phyloP scores from a whole-genome alignment of 2,113 vertebrate genomes.

The Pyrgilauda ruficollis region DNA sequence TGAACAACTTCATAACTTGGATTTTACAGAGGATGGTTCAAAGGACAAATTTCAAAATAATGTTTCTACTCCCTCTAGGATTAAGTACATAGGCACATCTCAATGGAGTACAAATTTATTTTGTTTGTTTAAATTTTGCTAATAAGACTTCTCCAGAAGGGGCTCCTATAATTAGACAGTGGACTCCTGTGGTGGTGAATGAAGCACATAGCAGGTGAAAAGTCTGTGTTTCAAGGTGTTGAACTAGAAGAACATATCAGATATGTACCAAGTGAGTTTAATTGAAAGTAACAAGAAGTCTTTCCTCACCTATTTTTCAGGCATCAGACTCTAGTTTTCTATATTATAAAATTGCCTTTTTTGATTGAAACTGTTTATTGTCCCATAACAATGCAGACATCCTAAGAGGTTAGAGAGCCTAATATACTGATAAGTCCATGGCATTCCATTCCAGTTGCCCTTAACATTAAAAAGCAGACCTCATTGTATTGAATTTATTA shows the following conservation, averaged over 20 bases:
- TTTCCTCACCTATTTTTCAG: not conserved
- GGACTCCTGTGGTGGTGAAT: not conserved
- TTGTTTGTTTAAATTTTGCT: conserved; percentile 23
- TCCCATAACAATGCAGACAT: not conserved
- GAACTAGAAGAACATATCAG: not conserved
- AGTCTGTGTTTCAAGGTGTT: not conserved
- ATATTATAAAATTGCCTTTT: not conserved
- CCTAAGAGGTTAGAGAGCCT: not conserved
- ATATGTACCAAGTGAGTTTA: not conserved
- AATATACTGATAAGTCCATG: not conserved
- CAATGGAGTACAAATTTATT: conserved; percentile 33
- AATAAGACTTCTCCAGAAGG: not conserved
- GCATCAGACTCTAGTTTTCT: not conserved
- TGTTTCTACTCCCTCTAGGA: conserved; percentile 25
- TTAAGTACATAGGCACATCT: conserved; percentile 30
- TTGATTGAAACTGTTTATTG: not conserved
- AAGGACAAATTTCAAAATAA: conserved; percentile 30
- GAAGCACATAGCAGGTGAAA: not conserved
- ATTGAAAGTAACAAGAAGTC: not conserved
- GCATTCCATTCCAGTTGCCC: not conserved
- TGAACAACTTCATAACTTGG: not conserved
- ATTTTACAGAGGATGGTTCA: not conserved
- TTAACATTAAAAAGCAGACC: not conserved
- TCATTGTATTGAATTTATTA: not conserved
- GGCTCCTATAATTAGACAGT: not conserved